phyloP scores from a whole-genome alignment of 2,888 invertebrate species.

The Hirtodrosophila trivittata region DNA sequence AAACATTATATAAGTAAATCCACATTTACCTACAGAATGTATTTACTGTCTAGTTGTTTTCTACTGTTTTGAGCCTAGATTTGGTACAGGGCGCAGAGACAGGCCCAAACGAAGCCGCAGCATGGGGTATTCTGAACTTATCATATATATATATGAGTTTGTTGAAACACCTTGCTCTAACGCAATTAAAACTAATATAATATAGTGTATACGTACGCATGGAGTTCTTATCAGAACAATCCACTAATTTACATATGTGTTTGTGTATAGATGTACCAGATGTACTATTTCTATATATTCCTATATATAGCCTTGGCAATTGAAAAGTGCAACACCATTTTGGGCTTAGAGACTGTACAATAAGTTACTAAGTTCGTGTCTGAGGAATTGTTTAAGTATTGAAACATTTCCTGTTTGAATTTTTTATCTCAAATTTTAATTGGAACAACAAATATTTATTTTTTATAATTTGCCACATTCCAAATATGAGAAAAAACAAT shows the following conservation, averaged over 20 bases:
- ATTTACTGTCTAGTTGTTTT: slow-evolving; percentile 26
- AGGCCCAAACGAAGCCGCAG: no score
- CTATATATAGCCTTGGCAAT: slow-evolving; percentile 32
- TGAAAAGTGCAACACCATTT: slow-evolving; percentile 32
- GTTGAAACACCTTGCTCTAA: no score
- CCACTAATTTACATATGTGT: background rate
- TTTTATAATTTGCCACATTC: slow-evolving; percentile 15
- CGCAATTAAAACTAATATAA: no score
- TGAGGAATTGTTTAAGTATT: background rate
- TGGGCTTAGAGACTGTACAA: background rate
- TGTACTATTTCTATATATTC: background rate
- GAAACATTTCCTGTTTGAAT: background rate
- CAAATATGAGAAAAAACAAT: slow-evolving; percentile 33
- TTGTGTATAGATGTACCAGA: background rate
- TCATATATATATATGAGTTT: no score
- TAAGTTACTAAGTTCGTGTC: slow-evolving; percentile 3
- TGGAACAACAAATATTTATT: no score
- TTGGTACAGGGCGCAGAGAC: no score
- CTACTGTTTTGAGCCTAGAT: background rate
- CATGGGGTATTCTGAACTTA: no score
- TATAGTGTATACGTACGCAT: no score
- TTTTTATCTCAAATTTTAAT: no score
- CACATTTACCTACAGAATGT: slow-evolving; percentile 39
- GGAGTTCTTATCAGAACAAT: no score
- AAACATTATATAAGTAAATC: slow-evolving; percentile 68